Evolutionary conservation across 2,888 invertebrate genomes (phyloP), one percentile per base, ranked within the genome.

Genomic region (Agriotes lineatus): DNA sequence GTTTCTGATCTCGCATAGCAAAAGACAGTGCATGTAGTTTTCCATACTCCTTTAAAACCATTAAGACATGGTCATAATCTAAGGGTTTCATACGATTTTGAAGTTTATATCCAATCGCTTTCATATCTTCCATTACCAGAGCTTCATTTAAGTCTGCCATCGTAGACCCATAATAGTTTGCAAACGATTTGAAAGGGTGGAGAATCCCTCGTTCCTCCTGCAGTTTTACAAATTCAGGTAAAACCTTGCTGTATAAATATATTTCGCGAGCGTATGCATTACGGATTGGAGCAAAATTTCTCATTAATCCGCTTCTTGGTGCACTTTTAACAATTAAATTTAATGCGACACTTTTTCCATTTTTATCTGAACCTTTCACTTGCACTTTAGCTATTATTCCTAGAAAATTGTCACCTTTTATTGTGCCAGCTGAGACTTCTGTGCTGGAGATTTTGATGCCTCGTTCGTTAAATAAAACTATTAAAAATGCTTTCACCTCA

Each of bases 291-390:
- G 74, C 64, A 1, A 70, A n/a, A 16, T 71, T 68, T n/a, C 79
- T 72, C 9, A 77, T 69, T 9, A 57, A 62, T 58, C 74, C 74
- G 12, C 63, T 71, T 18, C 64, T 48, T 3, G 75, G 75, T 0
- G 80, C 77, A 10, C 75, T 73, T 74, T 82, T 82, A n/a, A 79
- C 67, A 1, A 82, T 79, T 60, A 77, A 71, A 39, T 78, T 63
- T n/a, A 68, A 19, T 4, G 45, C 39, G 14, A 33, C 42, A 22
- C 50, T 48, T 67, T 70, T 63, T 16, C 73, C 59, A 1, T 58
- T 65, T 56, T 61, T 20, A 7, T 69, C 50, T 57, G 57, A 64
- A 6, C 72, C 71, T 42, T 71, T 48, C 1, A 73, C 69, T 19
- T 12, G 54, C 0, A 74, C 72, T 67, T 71, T 64, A 4, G 74